Evolutionary conservation across 2,888 invertebrate genomes (phyloP).

Genomic region (Drosophila birchii): DNA sequence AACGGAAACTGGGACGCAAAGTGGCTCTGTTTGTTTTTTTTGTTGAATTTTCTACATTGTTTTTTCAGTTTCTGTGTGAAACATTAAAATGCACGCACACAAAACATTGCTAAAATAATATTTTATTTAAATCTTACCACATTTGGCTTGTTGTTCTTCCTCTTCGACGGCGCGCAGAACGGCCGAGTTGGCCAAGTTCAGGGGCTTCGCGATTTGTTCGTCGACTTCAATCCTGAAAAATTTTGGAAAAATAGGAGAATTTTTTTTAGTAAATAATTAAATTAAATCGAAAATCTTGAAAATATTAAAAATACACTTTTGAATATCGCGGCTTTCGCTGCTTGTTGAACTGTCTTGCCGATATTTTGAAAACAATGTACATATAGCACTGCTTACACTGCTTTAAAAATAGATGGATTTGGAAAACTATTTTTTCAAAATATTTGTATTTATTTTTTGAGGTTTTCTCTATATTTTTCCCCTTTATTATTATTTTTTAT

Average conservation of each 20-base stretch:
- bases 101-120: conserved; percentile 3
- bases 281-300: no score
- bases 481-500: no score
- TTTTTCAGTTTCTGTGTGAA: conserved; percentile 32
- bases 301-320: background rate
- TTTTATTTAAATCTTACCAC: conserved; percentile 87
- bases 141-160: conserved; percentile 89
- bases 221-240: conserved; percentile 90
- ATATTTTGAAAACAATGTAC: background rate
- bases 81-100: conserved; percentile 23
- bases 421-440: background rate
- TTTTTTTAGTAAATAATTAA: background rate
- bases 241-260: background rate
- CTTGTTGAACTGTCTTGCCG: conserved; percentile 27
- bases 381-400: background rate
- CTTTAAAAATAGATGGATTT: background rate
- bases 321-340: conserved; percentile 31
- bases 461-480: no score
- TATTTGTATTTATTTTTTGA: background rate
- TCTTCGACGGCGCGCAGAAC: conserved; percentile 94
- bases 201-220: conserved; percentile 88
- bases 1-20: conserved; percentile 28
- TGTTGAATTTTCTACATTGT: conserved; percentile 58
- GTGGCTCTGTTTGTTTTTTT: conserved; percentile 28
- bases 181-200: conserved; percentile 93